phyloP scores from a whole-genome alignment of 2,888 invertebrate species.

The Leptogaster cylindrica region DNA sequence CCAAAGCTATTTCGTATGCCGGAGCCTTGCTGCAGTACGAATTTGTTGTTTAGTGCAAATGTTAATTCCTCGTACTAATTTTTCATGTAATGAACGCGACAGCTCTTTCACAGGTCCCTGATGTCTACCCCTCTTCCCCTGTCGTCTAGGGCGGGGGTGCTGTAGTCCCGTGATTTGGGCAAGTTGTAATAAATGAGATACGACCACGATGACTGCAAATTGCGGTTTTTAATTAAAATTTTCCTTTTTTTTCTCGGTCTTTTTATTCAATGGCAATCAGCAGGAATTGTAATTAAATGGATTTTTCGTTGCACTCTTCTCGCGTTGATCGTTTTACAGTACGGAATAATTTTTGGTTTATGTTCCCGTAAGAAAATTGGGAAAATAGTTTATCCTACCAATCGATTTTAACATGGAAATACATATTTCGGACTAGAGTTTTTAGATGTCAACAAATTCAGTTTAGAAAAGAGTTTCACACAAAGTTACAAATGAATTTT shows the following conservation, averaged over 20 bases:
- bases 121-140: background rate
- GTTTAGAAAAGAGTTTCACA: too few relatives aligned
- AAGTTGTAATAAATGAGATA: slow-evolving; percentile 13
- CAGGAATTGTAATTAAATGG: slow-evolving; percentile 20
- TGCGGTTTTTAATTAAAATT: slow-evolving; percentile 34
- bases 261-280: slow-evolving; percentile 5
- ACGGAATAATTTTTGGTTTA: too few relatives aligned
- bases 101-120: too few relatives aligned
- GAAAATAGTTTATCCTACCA: too few relatives aligned
- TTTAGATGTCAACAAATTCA: too few relatives aligned
- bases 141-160: background rate
- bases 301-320: slow-evolving; percentile 10
- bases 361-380: too few relatives aligned
- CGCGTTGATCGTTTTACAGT: background rate
- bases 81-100: too few relatives aligned
- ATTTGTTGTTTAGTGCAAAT: background rate
- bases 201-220: background rate
- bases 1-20: too few relatives aligned
- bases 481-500: too few relatives aligned
- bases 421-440: too few relatives aligned
- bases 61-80: background rate
- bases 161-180: background rate
- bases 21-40: too few relatives aligned
- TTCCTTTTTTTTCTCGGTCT: background rate
- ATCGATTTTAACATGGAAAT: too few relatives aligned